These are phyloP conservation scores for Aspidoscelis tigris DNA, from an alignment of 2,113 vertebrate species.

Conservation along the genomic window DNA sequence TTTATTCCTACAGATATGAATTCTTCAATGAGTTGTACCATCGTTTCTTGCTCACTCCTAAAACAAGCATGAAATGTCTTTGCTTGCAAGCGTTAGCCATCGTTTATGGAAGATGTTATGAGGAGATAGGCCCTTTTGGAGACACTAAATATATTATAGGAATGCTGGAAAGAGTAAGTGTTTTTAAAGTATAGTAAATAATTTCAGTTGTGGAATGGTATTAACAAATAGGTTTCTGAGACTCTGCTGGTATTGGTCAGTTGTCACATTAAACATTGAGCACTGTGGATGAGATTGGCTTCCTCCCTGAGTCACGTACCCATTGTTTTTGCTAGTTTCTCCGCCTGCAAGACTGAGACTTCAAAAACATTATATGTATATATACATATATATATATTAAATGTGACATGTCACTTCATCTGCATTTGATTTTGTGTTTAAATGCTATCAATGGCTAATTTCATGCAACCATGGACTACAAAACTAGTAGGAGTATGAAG, in stretches of 20 bases:
- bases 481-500: too few relatives aligned
- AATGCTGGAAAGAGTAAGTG: constrained; percentile 94
- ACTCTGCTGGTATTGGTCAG: background rate
- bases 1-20: constrained; percentile 84
- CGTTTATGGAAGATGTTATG: constrained; percentile 94
- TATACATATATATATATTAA: background rate
- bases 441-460: background rate
- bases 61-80: constrained; percentile 98
- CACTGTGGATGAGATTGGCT: too few relatives aligned
- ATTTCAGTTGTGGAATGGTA: background rate
- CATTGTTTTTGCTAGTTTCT: background rate
- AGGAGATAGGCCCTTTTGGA: constrained; percentile 95
- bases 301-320: background rate
- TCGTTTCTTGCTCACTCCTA: constrained; percentile 96
- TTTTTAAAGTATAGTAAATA: background rate
- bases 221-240: background rate
- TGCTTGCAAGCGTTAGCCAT: constrained; percentile 97
- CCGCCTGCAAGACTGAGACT: background rate
- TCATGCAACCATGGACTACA: background rate
- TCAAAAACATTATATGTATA: background rate
- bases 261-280: background rate
- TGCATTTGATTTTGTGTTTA: background rate
- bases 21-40: constrained; percentile 99
- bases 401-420: background rate
- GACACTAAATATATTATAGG: constrained; percentile 97